These are phyloP conservation scores for Mohoua ochrocephala DNA, from an alignment of 2,113 vertebrate genomes.

Conservation along the genomic window DNA sequence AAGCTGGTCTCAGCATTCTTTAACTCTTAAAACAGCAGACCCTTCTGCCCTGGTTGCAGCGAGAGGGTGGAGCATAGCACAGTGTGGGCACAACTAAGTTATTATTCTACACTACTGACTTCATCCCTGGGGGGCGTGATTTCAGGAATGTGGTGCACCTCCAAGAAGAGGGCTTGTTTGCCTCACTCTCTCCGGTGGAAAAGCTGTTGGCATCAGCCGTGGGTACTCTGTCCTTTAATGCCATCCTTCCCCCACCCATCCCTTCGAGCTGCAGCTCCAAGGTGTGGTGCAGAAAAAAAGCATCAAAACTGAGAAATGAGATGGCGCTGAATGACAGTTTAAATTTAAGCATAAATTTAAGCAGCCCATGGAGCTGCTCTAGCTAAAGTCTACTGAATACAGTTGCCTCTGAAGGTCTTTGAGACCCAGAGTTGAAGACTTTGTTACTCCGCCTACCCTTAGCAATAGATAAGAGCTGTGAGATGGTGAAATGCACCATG, in stretches of 20 bases:
- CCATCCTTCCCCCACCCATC: not conserved
- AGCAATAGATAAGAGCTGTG: not conserved
- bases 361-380: not conserved
- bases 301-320: not conserved
- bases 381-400: not conserved
- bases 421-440: not conserved
- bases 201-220: fast-evolving
- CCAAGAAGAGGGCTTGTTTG: not conserved
- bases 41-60: not conserved
- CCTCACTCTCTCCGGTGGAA: not conserved
- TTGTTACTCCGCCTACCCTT: not conserved
- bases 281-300: not conserved
- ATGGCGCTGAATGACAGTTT: fast-evolving
- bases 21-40: not conserved
- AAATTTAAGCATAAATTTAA: not conserved
- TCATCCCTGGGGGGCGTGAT: fast-evolving
- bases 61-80: fast-evolving
- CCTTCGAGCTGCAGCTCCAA: not conserved
- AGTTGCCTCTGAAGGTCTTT: not conserved
- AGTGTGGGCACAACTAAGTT: fast-evolving
- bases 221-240: not conserved
- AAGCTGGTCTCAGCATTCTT: not conserved
- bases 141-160: not conserved
- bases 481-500: not conserved
- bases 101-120: fast-evolving